Evolutionary conservation across 2,797 vertebrate species (phyloP), one percentile per base, ranked within the genome.

Genomic region (Nannoperca australis): DNA sequence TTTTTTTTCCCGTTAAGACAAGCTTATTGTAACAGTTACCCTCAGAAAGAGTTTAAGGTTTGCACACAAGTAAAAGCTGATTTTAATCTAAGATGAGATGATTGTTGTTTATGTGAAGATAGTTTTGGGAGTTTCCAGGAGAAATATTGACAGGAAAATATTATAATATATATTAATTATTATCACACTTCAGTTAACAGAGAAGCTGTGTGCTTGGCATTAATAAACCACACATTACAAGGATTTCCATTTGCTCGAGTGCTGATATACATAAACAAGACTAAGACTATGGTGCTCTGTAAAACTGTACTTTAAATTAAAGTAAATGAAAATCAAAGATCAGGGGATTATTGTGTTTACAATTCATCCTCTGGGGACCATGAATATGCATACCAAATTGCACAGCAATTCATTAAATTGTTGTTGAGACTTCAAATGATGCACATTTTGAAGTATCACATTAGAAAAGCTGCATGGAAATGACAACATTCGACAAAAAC

Each of bases 1-100:
- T n/a, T 73, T 79, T 44, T 67, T 73, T 79, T 44, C 64, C 42
- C 55, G 42, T 84, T 44, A 74, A 22, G 38, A 77, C 61, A 78
- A 22, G 14, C n/a, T 70, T 68, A 64, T 62, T 51, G 15, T 22
- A 50, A 66, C 17, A 63, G 49, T 62, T 3, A 55, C 2, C 68
- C 22, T 56, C 13, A 17, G 30, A 63, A 27, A 63, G 18, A n/a
- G 20, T 24, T 45, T 7, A 47, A 32, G 65, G 44, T 63, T 68
- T 75, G 9, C 51, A 59, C 1, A 32, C 10, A 5, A 24, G 3
- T 38, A 27, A 58, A 61, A 38, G 17, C 1, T 74, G 32, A 70
- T 63, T 44, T 79, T n/a, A 73, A 69, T 56, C 62, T 45, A 20
- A 60, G 8, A 68, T 65, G 45, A 56, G 0, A 49, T 36, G 18